Conservation (phyloP, 2,888 invertebrate species). For the Thymelicus acteon region DNA sequence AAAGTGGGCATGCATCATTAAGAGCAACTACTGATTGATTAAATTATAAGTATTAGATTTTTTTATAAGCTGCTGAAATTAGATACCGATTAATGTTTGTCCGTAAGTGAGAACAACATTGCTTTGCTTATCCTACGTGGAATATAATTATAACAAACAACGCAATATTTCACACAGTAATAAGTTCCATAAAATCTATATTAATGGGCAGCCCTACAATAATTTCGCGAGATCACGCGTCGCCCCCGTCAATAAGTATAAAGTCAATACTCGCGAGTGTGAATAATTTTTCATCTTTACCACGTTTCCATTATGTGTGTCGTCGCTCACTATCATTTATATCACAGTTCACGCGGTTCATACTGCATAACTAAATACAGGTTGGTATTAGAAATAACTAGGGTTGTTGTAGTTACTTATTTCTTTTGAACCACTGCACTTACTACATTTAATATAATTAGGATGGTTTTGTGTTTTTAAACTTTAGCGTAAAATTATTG, state of each 20-base stretch:
- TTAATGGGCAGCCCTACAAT: slow-evolving; percentile 54
- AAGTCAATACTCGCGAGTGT: slow-evolving; percentile 74
- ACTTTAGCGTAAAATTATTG: no score
- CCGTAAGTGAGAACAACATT: no score
- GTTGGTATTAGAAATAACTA: not conserved
- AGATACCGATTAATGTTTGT: no score
- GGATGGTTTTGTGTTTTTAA: no score
- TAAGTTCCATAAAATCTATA: not conserved
- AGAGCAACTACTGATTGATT: no score
- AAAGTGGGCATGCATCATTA: no score
- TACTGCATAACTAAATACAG: slow-evolving; percentile 3
- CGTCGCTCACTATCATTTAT: slow-evolving; percentile 51
- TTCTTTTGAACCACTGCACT: slow-evolving; percentile 44
- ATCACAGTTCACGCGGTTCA: slow-evolving; percentile 29
- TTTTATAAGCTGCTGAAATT: no score
- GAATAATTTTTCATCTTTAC: slow-evolving; percentile 80
- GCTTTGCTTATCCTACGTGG: no score
- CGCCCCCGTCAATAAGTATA: slow-evolving; percentile 68
- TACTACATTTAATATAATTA: slow-evolving; percentile 43
- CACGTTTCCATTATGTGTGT: slow-evolving; percentile 67
- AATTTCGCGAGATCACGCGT: slow-evolving; percentile 66
- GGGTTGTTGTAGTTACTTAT: not conserved
- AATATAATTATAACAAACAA: not conserved
- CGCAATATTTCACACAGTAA: no score
- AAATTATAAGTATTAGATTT: no score